Conservation (phyloP, 2,888 invertebrate species). For the Melinopterus prodromus region DNA sequence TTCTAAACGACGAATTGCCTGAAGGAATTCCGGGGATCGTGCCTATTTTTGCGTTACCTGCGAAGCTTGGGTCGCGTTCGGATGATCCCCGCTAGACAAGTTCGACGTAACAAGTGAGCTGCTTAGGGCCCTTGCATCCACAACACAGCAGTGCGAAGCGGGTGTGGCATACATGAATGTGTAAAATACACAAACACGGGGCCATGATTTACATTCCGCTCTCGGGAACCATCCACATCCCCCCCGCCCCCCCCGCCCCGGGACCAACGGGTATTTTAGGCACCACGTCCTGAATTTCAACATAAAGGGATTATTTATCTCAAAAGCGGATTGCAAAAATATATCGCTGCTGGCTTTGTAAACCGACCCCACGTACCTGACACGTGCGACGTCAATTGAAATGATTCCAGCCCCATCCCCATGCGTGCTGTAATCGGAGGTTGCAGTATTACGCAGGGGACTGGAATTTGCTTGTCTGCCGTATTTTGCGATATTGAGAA, state of each 20-base stretch:
- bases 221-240: neutral
- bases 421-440: neutral
- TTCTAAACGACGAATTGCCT: neutral
- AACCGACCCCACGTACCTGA: neutral
- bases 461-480: neutral
- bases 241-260: neutral
- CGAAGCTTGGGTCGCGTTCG: neutral
- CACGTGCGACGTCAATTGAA: neutral
- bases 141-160: neutral
- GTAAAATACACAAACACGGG: neutral
- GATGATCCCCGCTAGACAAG: neutral
- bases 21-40: neutral
- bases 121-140: neutral
- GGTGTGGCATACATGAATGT: neutral
- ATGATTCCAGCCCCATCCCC: neutral
- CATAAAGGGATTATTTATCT: conserved; percentile 4
- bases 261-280: neutral
- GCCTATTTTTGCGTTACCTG: neutral
- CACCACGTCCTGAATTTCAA: neutral
- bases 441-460: neutral
- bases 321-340: conserved; percentile 4
- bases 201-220: neutral
- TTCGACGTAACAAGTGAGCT: neutral
- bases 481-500: neutral
- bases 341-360: neutral